phyloP scores from a whole-genome alignment of 92 coral and sea anemone genomes.

The Porites rus region DNA sequence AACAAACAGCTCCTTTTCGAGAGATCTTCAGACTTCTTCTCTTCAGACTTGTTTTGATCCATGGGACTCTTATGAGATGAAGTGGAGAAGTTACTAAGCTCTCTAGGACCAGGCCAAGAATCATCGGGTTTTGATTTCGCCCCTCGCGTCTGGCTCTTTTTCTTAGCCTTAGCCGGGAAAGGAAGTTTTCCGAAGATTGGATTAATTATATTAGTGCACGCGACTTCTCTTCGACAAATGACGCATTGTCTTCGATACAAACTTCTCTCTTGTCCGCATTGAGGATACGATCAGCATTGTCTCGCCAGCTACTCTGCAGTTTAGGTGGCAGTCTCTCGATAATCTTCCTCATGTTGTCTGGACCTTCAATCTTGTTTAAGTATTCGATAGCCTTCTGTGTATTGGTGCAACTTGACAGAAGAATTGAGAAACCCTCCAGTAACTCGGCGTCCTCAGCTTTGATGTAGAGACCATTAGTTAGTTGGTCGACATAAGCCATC shows the following conservation, averaged over 20 bases:
- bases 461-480: neutral
- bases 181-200: conserved; percentile 55
- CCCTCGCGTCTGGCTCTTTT: neutral
- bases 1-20: no score
- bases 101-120: neutral
- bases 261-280: conserved; percentile 41
- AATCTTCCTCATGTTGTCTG: conserved; percentile 45
- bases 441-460: conserved; percentile 51
- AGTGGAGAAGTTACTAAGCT: neutral
- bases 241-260: conserved; percentile 49
- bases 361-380: conserved; percentile 32
- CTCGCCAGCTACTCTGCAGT: conserved; percentile 53
- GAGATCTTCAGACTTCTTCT: no score
- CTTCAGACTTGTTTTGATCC: neutral
- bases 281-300: conserved; percentile 49
- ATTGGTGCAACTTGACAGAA: conserved; percentile 41
- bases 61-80: neutral
- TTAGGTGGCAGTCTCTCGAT: conserved; percentile 44
- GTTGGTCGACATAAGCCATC: no score
- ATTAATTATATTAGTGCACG: conserved; percentile 37
- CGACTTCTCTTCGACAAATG: conserved; percentile 57
- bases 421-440: conserved; percentile 29
- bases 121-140: neutral
- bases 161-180: neutral
- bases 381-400: conserved; percentile 44